A percentile compares a stretch with the other conserved stretches of the same genome.
These are phyloP conservation scores for Rhabdophis nuchalis DNA, from an alignment of 2,797 vertebrate species.

Conservation along the genomic window DNA sequence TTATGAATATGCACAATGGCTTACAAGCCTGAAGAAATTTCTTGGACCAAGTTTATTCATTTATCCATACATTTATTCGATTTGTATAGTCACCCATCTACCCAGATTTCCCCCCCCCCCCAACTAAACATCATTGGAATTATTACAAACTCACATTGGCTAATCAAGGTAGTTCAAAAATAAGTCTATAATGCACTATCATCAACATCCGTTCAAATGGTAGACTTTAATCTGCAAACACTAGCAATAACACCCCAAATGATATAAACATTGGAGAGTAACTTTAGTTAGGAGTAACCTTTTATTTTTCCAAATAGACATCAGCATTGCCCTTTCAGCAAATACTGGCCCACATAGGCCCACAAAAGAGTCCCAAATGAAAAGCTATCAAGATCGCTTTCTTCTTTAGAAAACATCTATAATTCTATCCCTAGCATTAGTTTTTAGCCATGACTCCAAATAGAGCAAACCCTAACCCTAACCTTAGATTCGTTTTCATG, in stretches of 20 bases:
- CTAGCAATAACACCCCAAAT: background rate
- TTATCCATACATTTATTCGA: too few relatives aligned
- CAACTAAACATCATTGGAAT: background rate
- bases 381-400: too few relatives aligned
- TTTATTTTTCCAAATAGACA: background rate
- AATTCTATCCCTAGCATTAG: too few relatives aligned
- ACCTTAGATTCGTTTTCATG: too few relatives aligned
- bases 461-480: too few relatives aligned
- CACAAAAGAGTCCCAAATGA: too few relatives aligned
- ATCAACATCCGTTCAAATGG: background rate
- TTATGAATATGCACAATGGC: background rate
- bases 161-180: background rate
- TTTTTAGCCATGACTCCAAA: too few relatives aligned
- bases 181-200: background rate
- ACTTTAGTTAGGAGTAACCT: background rate
- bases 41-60: slow-evolving; percentile 1
- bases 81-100: too few relatives aligned
- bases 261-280: background rate
- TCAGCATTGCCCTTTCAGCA: background rate
- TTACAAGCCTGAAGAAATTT: slow-evolving; percentile 38
- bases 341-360: background rate
- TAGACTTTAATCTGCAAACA: background rate
- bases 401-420: too few relatives aligned
- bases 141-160: background rate
- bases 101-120: background rate